Evolutionary conservation across 1,140 invertebrate genomes (phyloP).

Genomic region (Zaprionus camerounensis): DNA sequence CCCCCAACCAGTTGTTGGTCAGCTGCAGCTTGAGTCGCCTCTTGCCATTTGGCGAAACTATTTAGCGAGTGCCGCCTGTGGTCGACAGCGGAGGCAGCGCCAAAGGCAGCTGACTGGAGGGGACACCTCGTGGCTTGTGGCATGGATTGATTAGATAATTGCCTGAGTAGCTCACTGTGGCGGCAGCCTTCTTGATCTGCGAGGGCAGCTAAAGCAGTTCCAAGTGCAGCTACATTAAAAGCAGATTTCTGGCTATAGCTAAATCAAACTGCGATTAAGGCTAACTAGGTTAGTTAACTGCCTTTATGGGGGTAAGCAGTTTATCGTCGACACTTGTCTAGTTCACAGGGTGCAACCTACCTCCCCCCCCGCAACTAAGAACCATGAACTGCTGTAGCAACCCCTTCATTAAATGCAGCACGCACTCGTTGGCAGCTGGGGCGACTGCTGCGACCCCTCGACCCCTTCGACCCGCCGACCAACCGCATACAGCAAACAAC

Average conservation of each 20-base stretch:
- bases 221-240: neutral
- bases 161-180: neutral
- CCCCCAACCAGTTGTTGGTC: slow-evolving; percentile 35
- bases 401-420: slow-evolving; percentile 59
- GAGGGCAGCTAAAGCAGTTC: neutral
- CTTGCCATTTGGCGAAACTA: slow-evolving; percentile 30
- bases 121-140: neutral
- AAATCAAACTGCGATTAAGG: neutral
- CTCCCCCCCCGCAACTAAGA: too few relatives aligned
- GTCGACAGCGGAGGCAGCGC: slow-evolving; percentile 16
- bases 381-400: slow-evolving; percentile 45
- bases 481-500: slow-evolving; percentile 58
- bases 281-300: too few relatives aligned
- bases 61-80: slow-evolving; percentile 51
- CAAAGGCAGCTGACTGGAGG: slow-evolving; percentile 30
- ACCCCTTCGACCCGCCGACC: slow-evolving; percentile 40
- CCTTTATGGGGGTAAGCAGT: neutral
- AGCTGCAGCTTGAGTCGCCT: neutral
- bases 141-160: slow-evolving; percentile 15
- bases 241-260: neutral
- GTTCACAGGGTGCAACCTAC: slow-evolving; percentile 21
- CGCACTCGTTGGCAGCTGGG: neutral
- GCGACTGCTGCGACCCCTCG: neutral
- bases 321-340: slow-evolving; percentile 25
- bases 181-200: neutral